These are phyloP conservation scores for Natrix natrix DNA, from an alignment of 2,797 vertebrate genomes.

Conservation along the genomic window DNA sequence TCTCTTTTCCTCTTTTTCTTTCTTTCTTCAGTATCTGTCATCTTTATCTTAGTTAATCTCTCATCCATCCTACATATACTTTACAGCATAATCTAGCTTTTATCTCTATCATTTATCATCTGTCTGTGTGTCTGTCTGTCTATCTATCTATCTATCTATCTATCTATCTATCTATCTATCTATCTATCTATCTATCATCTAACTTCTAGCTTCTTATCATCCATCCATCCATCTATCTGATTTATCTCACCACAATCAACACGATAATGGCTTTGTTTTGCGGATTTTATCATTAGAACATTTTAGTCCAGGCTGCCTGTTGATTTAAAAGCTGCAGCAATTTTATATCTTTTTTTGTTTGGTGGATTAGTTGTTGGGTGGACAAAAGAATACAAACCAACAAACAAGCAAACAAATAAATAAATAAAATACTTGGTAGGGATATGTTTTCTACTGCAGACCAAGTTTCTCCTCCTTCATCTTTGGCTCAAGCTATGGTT, in stretches of 20 bases:
- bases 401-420: neutral
- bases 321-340: neutral
- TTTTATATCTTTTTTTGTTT: neutral
- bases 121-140: too few relatives aligned
- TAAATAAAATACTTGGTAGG: neutral
- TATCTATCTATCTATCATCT: too few relatives aligned
- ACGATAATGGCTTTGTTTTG: neutral
- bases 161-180: too few relatives aligned
- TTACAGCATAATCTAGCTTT: neutral
- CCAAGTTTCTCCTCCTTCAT: neutral
- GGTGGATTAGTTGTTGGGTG: too few relatives aligned
- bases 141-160: too few relatives aligned
- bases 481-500: neutral
- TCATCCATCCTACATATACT: neutral
- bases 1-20: neutral
- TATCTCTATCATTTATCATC: too few relatives aligned
- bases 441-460: neutral
- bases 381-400: neutral
- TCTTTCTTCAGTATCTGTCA: neutral
- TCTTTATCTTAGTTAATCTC: neutral
- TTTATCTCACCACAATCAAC: neutral
- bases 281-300: neutral
- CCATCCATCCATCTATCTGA: neutral
- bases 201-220: too few relatives aligned
- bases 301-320: neutral